These are phyloP conservation scores for Gnatocerus cornutus DNA, from an alignment of 2,888 invertebrate species.

Conservation along the genomic window DNA sequence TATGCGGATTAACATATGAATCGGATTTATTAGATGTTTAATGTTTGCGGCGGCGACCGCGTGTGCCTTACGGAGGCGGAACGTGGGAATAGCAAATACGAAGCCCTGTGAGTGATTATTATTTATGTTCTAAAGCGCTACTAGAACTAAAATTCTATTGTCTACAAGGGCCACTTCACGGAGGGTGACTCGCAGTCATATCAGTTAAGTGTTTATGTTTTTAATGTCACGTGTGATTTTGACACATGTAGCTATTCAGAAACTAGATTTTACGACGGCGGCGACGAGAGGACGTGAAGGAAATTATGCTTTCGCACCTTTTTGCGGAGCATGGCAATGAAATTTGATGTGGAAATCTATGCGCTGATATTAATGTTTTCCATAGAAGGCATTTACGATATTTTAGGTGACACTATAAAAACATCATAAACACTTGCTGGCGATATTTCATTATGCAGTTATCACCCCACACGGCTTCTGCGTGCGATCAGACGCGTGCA, in stretches of 20 bases:
- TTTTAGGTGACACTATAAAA: constrained; percentile 69
- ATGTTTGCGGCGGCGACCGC: constrained; percentile 68
- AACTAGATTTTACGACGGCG: constrained; percentile 38
- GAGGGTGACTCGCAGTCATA: constrained; percentile 55
- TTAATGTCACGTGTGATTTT: constrained; percentile 68
- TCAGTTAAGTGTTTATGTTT: constrained; percentile 65
- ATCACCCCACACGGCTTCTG: constrained; percentile 61
- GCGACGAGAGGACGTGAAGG: constrained; percentile 1
- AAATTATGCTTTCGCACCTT: constrained; percentile 1
- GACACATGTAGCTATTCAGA: constrained; percentile 63
- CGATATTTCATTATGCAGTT: constrained; percentile 68
- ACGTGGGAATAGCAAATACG: constrained; percentile 71
- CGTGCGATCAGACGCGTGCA: constrained; percentile 49
- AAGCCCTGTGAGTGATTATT: constrained; percentile 66
- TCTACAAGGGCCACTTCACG: constrained; percentile 62
- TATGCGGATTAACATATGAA: constrained; percentile 70
- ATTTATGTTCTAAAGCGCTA: constrained; percentile 67
- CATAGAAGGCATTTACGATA: constrained; percentile 65
- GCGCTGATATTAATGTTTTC: constrained; percentile 54
- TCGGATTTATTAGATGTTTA: constrained; percentile 71
- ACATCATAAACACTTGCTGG: constrained; percentile 70
- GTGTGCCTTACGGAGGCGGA: constrained; percentile 63
- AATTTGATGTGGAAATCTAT: constrained; percentile 23
- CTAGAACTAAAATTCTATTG: constrained; percentile 63
- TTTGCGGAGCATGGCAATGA: constrained; percentile 21